Evolutionary conservation across 2,113 vertebrate genomes (phyloP), one percentile per base, ranked within the genome.

Genomic region (Scortum barcoo): DNA sequence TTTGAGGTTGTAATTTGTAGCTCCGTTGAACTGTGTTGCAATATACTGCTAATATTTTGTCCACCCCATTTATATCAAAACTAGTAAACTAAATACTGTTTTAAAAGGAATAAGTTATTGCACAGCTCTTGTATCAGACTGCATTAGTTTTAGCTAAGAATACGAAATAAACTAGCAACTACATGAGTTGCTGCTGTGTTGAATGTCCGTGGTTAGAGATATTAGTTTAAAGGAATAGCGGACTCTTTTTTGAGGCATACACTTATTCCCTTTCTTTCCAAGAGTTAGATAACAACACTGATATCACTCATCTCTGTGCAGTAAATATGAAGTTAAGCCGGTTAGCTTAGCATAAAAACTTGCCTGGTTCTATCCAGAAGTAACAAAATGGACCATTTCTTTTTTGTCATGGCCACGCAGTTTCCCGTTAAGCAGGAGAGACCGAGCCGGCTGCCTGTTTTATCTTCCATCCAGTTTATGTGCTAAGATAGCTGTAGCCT

Each of bases 141-240:
- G 48, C 5, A 50, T 42, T 69, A 33, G 8, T 62, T 74, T 68
- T 50, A 40, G 12, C 17, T 33, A 44, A 30, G 14, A 58, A 26
- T n/a, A 24, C 17, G 26, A 40, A 60, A 46, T 72, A 68, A 80
- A 82, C 42, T 73, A 33, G 13, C 26, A 24, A 22, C 19, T 36
- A 0, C 22, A 9, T 69, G 60, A 38, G 7, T 40, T 1, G 48
- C 42, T 36, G 5, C 58, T 78, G 4, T 17, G 24, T 65, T 56
- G 42, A 68, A 26, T 50, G 62, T 44, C 19, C 24, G 17, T 65
- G 0, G 2, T 38, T 56, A 54, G 11, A 20, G 3, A 13, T 13
- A 28, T 51, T 53, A 28, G 42, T 38, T 61, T 17, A 67, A 56
- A 74, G 42, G 33, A 65, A 48, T 30, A 46, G 24, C 68, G 51